Evolutionary conservation across 2,797 vertebrate species (phyloP), one percentile per base, ranked within the genome.

Genomic region (Netta rufina): DNA sequence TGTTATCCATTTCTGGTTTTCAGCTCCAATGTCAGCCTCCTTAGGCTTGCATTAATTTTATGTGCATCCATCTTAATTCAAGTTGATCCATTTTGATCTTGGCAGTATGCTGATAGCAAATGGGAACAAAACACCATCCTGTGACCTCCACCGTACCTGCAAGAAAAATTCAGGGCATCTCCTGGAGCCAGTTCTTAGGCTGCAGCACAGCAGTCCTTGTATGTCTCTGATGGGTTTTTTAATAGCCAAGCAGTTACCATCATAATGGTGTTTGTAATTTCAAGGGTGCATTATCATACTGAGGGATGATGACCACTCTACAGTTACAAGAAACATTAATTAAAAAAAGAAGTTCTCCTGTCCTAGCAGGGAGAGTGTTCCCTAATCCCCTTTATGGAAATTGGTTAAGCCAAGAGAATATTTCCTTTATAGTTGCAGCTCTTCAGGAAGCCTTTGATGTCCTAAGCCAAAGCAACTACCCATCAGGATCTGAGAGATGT

Each of bases 381-480:
- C 84, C 87, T 95, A 81, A 91, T 80, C 82, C 78, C 62, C 86
- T 94, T 87, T 95, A 96, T 88, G 77, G 85, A 93, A 95, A 87
- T 92, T 84, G 64, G 69, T 90, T 95, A 96, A 95, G 57, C 61
- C 71, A 88, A 89, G 70, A 84, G 54, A 72, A 89, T 70, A 89
- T 90, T 92, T 86, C 79, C 67, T 82, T 90, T 90, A 89, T 70
- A 47, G 71, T 69, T 85, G 91, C 73, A 92, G 77, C 67, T 94
- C 60, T 89, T 66, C 39, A 91, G 49, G 94, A 87, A 94, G 80
- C 72, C 62, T 90, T 91, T 89, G 87, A 89, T 92, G 62, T 89
- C 80, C 76, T 84, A 87, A 96, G 94, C 94, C 94, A 95, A 92
- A 71, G 92, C 70, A 94, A 80, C 64, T 88, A n/a, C 72, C 71